Percentiles rank a stretch among this genome's conserved stretches.
Conservation (phyloP, 2,797 vertebrate species). For the Adrianichthys oophorus region DNA sequence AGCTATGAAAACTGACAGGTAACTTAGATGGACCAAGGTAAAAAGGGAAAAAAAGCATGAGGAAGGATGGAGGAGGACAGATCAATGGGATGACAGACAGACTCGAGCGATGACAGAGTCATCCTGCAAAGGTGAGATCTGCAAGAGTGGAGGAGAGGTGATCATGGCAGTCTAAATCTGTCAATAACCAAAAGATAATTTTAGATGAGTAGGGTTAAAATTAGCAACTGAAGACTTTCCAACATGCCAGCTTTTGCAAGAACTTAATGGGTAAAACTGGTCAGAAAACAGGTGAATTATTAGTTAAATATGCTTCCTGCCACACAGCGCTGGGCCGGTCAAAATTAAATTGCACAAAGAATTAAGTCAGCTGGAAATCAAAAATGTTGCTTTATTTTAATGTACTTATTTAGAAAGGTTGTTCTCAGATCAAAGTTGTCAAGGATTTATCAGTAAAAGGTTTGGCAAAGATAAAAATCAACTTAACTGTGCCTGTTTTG, state of each 20-base stretch:
- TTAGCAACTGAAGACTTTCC: conserved; percentile 8
- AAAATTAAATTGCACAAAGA: too few species aligned
- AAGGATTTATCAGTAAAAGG: too few species aligned
- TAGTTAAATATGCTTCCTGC: too few species aligned
- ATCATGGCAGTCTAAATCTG: conserved; percentile 26
- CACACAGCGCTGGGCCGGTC: too few species aligned
- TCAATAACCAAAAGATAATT: not conserved
- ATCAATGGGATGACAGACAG: conserved; percentile 15
- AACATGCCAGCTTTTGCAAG: conserved; percentile 1
- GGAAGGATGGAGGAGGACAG: conserved; percentile 9
- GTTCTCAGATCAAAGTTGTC: too few species aligned
- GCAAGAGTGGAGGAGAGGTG: conserved; percentile 14
- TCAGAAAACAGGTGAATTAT: not conserved
- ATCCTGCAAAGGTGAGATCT: conserved; percentile 32
- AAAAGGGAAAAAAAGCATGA: conserved; percentile 3
- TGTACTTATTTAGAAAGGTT: too few species aligned
- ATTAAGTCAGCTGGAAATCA: too few species aligned
- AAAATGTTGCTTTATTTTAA: too few species aligned
- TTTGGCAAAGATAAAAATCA: too few species aligned
- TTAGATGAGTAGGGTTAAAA: not conserved
- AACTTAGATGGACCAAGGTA: conserved; percentile 42
- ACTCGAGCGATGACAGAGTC: conserved; percentile 10
- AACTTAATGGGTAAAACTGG: conserved; percentile 7
- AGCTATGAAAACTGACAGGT: conserved; percentile 33
- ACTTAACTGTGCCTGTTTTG: too few species aligned